Conservation (phyloP, 2,888 invertebrate species). For the Tetranychus truncatus region DNA sequence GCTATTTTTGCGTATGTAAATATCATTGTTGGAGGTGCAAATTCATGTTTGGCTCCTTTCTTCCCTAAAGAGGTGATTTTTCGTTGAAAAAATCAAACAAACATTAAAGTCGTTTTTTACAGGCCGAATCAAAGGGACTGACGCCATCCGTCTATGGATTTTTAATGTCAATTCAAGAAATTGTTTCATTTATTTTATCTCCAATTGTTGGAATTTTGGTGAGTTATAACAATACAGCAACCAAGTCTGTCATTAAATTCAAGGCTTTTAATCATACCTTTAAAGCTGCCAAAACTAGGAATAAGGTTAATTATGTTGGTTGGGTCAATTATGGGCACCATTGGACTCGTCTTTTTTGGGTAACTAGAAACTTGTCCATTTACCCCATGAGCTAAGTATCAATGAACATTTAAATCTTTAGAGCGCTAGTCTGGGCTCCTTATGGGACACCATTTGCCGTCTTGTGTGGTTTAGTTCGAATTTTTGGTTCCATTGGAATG, state of each 20-base stretch:
- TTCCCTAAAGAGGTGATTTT: neutral
- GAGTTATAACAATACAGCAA: neutral
- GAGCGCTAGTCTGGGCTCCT: no score
- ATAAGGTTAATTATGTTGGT: neutral
- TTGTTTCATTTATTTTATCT: neutral
- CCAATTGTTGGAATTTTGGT: neutral
- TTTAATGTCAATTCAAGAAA: neutral
- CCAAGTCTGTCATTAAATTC: neutral
- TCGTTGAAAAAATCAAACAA: neutral
- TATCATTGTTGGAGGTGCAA: neutral
- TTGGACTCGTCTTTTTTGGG: neutral
- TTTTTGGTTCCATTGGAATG: neutral
- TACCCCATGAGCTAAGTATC: no score
- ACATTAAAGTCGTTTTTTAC: neutral
- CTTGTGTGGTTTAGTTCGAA: neutral
- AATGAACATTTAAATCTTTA: no score
- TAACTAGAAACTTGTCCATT: neutral
- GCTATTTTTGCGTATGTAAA: neutral
- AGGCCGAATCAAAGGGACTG: neutral
- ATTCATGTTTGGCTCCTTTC: neutral
- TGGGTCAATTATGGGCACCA: neutral
- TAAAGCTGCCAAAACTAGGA: neutral
- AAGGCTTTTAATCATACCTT: neutral
- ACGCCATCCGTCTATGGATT: neutral
- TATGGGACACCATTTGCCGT: neutral